Evolutionary conservation across 2,113 vertebrate species (phyloP).

Genomic region (Antigone vipio): DNA sequence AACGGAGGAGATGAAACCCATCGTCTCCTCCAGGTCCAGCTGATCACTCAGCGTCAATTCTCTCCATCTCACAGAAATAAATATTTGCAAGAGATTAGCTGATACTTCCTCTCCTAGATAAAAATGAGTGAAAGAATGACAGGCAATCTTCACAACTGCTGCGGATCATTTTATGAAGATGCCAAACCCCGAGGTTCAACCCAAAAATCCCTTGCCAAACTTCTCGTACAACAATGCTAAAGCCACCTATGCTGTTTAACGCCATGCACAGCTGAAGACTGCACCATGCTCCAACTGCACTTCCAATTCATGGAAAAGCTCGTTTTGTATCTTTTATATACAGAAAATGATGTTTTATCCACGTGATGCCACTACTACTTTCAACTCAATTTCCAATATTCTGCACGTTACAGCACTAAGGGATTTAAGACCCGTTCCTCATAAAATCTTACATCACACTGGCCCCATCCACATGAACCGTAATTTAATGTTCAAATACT

Average conservation of each 20-base stretch:
- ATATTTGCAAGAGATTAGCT: not conserved
- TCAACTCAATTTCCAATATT: not conserved
- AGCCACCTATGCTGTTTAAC: not conserved
- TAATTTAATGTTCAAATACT: not conserved
- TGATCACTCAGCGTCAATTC: not conserved
- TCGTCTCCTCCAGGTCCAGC: not conserved
- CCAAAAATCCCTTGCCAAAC: not conserved
- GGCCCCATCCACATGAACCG: not conserved
- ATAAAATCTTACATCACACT: not conserved
- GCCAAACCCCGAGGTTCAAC: not conserved
- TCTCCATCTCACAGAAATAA: not conserved
- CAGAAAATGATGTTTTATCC: not conserved
- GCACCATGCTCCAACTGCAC: not conserved
- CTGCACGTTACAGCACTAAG: not conserved
- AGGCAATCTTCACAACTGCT: not conserved
- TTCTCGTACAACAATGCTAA: not conserved
- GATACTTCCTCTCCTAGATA: not conserved
- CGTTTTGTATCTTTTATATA: not conserved
- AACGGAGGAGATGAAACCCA: not conserved
- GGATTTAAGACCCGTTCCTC: not conserved
- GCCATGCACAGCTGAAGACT: not conserved
- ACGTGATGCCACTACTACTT: not conserved
- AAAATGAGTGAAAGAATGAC: not conserved
- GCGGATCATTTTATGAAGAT: not conserved
- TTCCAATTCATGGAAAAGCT: not conserved